Conservation (phyloP, 92 coral and sea anemone genomes). For the Porites rus region DNA sequence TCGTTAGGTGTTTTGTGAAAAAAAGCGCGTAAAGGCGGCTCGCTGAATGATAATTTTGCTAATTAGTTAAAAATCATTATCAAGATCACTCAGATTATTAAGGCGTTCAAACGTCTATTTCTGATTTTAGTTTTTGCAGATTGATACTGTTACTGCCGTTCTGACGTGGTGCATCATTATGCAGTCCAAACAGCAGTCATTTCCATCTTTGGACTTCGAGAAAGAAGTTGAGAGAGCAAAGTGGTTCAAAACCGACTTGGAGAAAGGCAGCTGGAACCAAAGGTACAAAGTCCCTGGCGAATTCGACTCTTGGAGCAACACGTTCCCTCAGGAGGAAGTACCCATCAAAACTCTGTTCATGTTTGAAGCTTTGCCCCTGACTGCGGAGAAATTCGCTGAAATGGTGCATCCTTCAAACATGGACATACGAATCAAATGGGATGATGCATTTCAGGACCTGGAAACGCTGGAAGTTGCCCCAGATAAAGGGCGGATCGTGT, state of each 20-base stretch:
- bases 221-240: constrained; percentile 12
- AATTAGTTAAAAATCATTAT: too few relatives aligned
- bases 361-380: constrained; percentile 25
- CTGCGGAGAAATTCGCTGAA: constrained; percentile 41
- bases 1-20: too few relatives aligned
- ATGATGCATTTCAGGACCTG: constrained; percentile 24
- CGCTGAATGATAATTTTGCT: too few relatives aligned
- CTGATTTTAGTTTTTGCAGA: not conserved
- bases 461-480: constrained; percentile 21
- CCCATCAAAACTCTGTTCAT: constrained; percentile 27
- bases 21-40: too few relatives aligned
- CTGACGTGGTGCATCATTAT: not conserved
- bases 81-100: too few relatives aligned
- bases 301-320: constrained; percentile 21
- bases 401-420: constrained; percentile 27
- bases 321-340: constrained; percentile 9
- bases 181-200: not conserved
- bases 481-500: not conserved
- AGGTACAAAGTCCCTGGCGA: not conserved
- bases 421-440: constrained; percentile 43
- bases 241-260: constrained; percentile 15
- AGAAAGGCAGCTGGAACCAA: constrained; percentile 15
- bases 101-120: too few relatives aligned
- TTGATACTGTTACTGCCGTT: not conserved
- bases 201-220: not conserved